Base-by-base conservation (phyloP, 2,888 invertebrate genomes). In the Danaus chrysippus region DNA sequence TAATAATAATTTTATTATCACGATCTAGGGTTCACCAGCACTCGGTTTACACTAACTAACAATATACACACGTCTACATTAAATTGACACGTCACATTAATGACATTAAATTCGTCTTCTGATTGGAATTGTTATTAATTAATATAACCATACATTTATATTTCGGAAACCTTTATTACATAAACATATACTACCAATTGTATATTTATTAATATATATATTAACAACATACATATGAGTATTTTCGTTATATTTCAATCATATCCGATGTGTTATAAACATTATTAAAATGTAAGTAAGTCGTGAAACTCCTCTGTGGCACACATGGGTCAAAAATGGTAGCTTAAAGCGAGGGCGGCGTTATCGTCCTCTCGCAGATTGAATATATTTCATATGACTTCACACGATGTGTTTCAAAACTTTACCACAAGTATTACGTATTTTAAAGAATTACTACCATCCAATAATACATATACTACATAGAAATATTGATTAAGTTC, bases 331-430 rank as follows among this genome's bases (percentile, higher is more conserved):
- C 82, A 82, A 81, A 83, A 81, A 80, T 79, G 76, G 77, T 77
- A 81, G 82, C 78, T 80, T 78, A 79, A 75, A 75, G 72, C 69
- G 72, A 74, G 77, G 78, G 77, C 74, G 74, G 72, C 74, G 92
- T 93, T 94, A 94, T 94, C 94, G 85, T 84, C 71, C 75, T 85
- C 84, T 86, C 91, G 91, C 93, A 93, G 93, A 93, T 93, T 93
- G 93, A 93, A 93, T 93, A 93, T 93, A 93, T 93, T 93, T 93
- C 93, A 93, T 92, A 92, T 92, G 92, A 80, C 77, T 82, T 81
- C 82, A 78, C 81, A 75, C 76, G 78, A 56, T 62, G 68, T 67
- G 62, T 62, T 52, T 58, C 59, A 66, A 62, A 49, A 57, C 64
- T 60, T 58, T 64, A 55, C 62, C 49, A 6, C 49, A 49, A 49